Evolutionary conservation across 2,888 invertebrate genomes (phyloP), one percentile per base, ranked within the genome.

Genomic region (Cybosia mesomella): DNA sequence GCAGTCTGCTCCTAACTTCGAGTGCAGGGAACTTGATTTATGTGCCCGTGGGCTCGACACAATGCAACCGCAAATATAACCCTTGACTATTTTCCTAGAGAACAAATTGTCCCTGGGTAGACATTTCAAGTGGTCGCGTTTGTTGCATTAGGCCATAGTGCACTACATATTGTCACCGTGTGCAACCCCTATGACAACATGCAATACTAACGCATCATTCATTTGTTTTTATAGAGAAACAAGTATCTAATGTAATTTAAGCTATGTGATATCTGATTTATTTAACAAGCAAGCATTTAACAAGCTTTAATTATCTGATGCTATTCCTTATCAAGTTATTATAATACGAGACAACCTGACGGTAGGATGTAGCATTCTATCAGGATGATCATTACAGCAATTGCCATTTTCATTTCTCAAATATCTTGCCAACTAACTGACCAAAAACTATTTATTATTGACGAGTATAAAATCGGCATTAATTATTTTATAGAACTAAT

Each of bases 41-140:
- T 91, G 87, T 84, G 83, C 80, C 84, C 87, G 85, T 82, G 85
- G 85, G 82, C 79, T 84, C 80, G 73, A 90, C 86, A 92, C 91
- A 93, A 92, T 91, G 87, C 89, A 77, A 89, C 93, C 92, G 93
- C 94, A 92, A 91, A 90, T 87, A 91, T 91, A 93, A 92, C 94
- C 91, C 93, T 93, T 92, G 85, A 91, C 89, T 90, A 87, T 88
- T 88, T 89, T 89, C 87, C 87, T 88, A 88, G 83, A 79, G 85
- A 86, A 87, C 89, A 89, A 90, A 89, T 91, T 88, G 85, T 88
- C 81, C 85, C 78, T 73, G 68, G 77, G 79, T 69, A 76, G 75
- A 82, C 82, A 84, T 84, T 89, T 87, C 83, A 87, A 91, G 89
- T 88, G 86, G 82, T 71, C 67, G 66, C 70, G 68, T 80, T 70